phyloP scores from a whole-genome alignment of 2,888 invertebrate genomes.

The Piscicola geometra region DNA sequence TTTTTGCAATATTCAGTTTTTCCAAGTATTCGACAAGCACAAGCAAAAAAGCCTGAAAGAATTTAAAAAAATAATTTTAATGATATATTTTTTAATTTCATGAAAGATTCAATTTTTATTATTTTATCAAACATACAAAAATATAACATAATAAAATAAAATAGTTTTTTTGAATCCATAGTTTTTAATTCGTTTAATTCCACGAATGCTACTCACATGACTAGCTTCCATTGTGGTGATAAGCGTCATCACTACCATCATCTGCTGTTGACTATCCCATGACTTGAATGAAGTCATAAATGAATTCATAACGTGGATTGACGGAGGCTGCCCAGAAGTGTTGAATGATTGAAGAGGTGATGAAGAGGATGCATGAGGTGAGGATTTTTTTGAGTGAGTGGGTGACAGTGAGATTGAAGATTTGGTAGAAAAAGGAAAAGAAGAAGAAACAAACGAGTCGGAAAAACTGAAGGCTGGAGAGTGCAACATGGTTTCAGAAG shows the following conservation, averaged over 20 bases:
- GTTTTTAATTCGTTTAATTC: too few species aligned
- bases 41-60: too few species aligned
- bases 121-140: too few species aligned
- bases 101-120: too few species aligned
- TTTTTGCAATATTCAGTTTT: too few species aligned
- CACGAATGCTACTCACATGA: neutral
- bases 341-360: neutral
- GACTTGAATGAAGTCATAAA: neutral
- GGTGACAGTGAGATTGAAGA: neutral
- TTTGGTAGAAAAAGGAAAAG: neutral
- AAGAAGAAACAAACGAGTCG: neutral
- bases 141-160: too few species aligned
- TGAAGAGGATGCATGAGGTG: neutral
- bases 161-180: too few species aligned
- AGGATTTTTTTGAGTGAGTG: neutral
- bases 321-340: neutral
- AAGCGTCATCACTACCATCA: neutral
- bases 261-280: constrained; percentile 4
- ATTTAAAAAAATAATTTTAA: too few species aligned
- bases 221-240: neutral
- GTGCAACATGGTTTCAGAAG: too few species aligned
- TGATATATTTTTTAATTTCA: too few species aligned
- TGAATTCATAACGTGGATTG: neutral
- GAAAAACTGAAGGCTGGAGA: too few species aligned
- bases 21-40: too few species aligned